Conservation (phyloP, 1,140 invertebrate genomes). For the Drosophila micromelanica region DNA sequence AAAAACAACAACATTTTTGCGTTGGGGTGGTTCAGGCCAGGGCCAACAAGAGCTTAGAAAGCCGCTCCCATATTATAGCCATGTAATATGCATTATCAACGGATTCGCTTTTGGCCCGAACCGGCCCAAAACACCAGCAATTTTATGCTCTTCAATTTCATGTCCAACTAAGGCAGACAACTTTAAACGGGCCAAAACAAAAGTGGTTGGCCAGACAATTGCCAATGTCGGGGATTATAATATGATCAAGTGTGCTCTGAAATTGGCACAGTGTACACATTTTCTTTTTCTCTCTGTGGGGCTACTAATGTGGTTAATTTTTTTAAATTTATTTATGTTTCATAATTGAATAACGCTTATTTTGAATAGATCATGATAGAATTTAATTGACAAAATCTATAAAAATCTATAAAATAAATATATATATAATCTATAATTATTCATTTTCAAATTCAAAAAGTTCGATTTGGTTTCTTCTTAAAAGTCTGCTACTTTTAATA, state of each 20-base stretch:
- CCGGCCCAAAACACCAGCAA: neutral
- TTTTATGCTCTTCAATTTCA: constrained; percentile 31
- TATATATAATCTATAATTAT: no score
- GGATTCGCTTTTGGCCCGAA: constrained; percentile 26
- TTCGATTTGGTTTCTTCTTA: no score
- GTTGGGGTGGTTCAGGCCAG: neutral
- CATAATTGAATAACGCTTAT: no score
- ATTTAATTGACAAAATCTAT: no score
- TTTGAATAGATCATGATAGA: no score
- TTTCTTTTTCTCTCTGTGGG: constrained; percentile 1
- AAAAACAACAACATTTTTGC: no score
- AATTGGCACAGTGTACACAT: constrained; percentile 16
- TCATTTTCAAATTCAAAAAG: no score
- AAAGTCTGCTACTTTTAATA: no score
- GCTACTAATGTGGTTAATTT: constrained; percentile 19
- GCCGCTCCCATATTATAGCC: constrained; percentile 12
- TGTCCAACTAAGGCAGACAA: constrained; percentile 18
- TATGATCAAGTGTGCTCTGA: constrained; percentile 4
- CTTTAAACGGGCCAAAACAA: constrained; percentile 6
- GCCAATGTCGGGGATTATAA: neutral
- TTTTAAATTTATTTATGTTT: neutral
- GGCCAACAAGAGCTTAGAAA: constrained; percentile 6
- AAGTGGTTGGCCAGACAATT: neutral
- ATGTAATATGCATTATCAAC: constrained; percentile 39
- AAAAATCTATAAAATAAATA: no score